A percentile compares a stretch with the other conserved stretches of the same genome.
phyloP scores from a whole-genome alignment of 2,113 vertebrate genomes.

The Cairina moschata region DNA sequence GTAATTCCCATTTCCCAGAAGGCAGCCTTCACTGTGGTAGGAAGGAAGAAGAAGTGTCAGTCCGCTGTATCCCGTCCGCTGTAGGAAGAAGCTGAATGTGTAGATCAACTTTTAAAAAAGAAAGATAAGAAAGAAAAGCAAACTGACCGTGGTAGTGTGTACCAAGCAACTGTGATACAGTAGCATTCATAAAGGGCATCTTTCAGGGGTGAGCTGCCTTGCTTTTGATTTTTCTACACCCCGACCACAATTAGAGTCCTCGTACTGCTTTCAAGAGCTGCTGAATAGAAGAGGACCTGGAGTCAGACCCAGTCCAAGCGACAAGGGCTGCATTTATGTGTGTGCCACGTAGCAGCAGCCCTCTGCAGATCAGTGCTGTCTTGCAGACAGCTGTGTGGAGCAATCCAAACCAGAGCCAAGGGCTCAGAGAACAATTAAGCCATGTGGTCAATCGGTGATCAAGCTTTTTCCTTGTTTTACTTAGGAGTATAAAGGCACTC shows the following conservation, averaged over 20 bases:
- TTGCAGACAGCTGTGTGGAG: not conserved
- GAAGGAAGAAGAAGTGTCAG: not conserved
- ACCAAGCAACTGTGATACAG: not conserved
- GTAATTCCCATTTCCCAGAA: not conserved
- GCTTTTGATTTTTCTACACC: not conserved
- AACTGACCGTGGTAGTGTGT: fast-evolving
- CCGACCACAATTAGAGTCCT: not conserved
- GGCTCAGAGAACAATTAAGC: constrained; percentile 20
- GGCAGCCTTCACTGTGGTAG: not conserved
- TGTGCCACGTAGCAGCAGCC: not conserved
- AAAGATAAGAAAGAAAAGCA: not conserved
- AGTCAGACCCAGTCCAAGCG: not conserved
- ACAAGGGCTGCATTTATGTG: fast-evolving
- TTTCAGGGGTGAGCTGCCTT: not conserved
- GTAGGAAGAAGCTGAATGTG: not conserved
- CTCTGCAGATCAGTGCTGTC: not conserved
- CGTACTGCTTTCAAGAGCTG: not conserved
- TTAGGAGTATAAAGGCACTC: constrained; percentile 31
- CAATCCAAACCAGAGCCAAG: not conserved
- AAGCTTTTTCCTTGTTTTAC: constrained; percentile 43
- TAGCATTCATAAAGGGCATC: not conserved
- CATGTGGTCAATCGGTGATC: constrained; percentile 13
- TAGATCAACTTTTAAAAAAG: not conserved
- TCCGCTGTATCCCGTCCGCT: not conserved
- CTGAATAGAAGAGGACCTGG: not conserved